Evolutionary conservation across 2,113 vertebrate genomes (phyloP).

Genomic region (Pycnonotus jocosus): DNA sequence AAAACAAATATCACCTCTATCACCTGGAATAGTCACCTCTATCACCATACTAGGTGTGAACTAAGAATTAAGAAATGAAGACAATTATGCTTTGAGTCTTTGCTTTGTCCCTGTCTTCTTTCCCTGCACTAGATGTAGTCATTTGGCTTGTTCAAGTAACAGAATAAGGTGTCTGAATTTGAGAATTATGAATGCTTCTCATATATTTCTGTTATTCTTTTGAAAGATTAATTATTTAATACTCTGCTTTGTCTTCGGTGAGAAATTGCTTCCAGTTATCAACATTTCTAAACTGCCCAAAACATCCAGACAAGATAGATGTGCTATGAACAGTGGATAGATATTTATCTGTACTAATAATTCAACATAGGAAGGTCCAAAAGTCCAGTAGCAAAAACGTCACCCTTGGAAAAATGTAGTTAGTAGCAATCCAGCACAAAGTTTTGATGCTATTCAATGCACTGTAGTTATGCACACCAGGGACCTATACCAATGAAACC

Average conservation of each 20-base stretch:
- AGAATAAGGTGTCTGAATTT: background rate
- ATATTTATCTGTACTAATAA: conserved; percentile 1
- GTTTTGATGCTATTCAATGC: background rate
- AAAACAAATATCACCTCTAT: background rate
- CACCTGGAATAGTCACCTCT: background rate
- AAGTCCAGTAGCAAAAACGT: background rate
- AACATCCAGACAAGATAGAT: conserved; percentile 2
- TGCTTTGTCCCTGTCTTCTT: background rate
- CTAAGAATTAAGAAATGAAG: background rate
- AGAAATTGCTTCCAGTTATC: conserved; percentile 21
- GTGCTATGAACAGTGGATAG: background rate
- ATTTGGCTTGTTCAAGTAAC: background rate
- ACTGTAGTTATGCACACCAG: background rate
- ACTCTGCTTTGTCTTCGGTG: background rate
- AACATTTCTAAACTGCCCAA: background rate
- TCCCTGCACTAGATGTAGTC: background rate
- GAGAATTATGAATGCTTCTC: background rate
- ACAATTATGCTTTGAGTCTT: background rate
- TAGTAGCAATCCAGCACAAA: background rate
- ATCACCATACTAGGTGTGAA: background rate
- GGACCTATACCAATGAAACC: background rate
- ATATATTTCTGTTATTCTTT: background rate
- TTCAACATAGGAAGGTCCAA: background rate
- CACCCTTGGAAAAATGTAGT: background rate
- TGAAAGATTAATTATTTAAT: background rate